Base-by-base conservation (phyloP, 2,113 vertebrate genomes). In the Cathartes aura region DNA sequence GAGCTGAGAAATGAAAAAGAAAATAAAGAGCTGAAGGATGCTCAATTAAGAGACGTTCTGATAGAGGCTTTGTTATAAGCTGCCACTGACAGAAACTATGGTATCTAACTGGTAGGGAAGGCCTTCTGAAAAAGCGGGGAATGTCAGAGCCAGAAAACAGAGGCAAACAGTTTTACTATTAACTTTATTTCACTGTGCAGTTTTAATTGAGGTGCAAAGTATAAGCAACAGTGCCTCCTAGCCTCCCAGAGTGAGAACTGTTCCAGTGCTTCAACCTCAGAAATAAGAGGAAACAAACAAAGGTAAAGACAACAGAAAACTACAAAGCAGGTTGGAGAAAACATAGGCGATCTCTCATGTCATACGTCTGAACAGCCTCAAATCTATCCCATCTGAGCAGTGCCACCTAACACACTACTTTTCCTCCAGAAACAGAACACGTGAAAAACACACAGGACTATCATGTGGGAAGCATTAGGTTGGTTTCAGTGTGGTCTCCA, bases 1-100 rank as follows among this genome's bases (percentile, higher is more conserved):
- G 50, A 85, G 81, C 11, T 36, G 36, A 91, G 52, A 90, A 92
- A 82, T 72, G 4, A 92, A 82, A 86, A 88, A 87, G n/a, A 82
- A 90, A 71, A 47, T 43, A 36, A 95, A 74, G 40, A 87, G 20
- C 45, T 63, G 63, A 92, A 91, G 18, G 20, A 60, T 63, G 45
- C 11, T 85, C 40, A 72, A 18, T 68, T 82, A 72, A 85, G 29
- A 91, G 20, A 24, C 0, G 0, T 60, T 94, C 50, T 20, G 56
- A 87, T 34, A 48, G 5, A 60, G 32, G 38, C 29, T 87, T 83
- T 83, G n/a, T 70, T 87, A 34, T 7, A 26, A 91, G 42, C 42
- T 81, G 47, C 26, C 59, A 74, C 22, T 84, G 68, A 79, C 24
- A 42, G 29, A 66, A 68, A 50, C 2, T 7, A 5, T 34, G 26